Conservation (phyloP, 2,888 invertebrate species). For the Epistrophella euchroma region DNA sequence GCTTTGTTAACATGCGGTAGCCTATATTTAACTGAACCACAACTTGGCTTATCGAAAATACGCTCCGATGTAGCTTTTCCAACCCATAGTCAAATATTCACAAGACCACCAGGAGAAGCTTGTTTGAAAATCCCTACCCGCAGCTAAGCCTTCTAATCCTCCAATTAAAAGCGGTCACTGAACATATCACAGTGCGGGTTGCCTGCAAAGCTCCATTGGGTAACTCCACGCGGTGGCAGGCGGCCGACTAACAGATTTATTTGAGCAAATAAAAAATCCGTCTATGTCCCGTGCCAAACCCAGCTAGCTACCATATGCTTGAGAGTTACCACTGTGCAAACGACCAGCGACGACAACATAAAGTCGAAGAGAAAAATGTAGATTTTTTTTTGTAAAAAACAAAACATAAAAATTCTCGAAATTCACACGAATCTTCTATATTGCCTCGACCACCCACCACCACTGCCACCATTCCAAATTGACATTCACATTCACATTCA, state of each 20-base stretch:
- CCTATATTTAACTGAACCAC: conserved; percentile 24
- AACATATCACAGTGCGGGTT: conserved; percentile 13
- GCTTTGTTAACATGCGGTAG: not conserved
- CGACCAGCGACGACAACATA: conserved; percentile 4
- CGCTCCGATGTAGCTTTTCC: conserved; percentile 12
- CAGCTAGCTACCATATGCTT: conserved; percentile 43
- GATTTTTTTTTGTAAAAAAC: conserved; percentile 23
- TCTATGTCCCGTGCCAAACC: conserved; percentile 59
- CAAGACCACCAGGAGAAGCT: conserved; percentile 50
- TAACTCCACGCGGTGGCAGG: not conserved
- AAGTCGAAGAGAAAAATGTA: conserved; percentile 1
- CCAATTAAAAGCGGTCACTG: conserved; percentile 66
- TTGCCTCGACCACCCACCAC: not conserved
- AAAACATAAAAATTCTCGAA: conserved; percentile 45
- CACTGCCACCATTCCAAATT: not conserved
- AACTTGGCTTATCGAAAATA: conserved; percentile 25
- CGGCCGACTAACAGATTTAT: conserved; percentile 56
- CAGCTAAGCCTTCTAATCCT: conserved; percentile 66
- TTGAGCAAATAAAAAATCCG: conserved; percentile 64
- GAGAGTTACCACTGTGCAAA: conserved; percentile 34
- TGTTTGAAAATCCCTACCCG: conserved; percentile 55
- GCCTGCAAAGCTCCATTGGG: not conserved
- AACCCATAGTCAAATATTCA: conserved; percentile 54
- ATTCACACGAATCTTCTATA: conserved; percentile 52
- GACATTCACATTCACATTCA: conserved; percentile 55